A percentile compares a stretch with the other conserved stretches of the same genome.
phyloP scores from a whole-genome alignment of 2,888 invertebrate genomes.

The Arenicola marina region DNA sequence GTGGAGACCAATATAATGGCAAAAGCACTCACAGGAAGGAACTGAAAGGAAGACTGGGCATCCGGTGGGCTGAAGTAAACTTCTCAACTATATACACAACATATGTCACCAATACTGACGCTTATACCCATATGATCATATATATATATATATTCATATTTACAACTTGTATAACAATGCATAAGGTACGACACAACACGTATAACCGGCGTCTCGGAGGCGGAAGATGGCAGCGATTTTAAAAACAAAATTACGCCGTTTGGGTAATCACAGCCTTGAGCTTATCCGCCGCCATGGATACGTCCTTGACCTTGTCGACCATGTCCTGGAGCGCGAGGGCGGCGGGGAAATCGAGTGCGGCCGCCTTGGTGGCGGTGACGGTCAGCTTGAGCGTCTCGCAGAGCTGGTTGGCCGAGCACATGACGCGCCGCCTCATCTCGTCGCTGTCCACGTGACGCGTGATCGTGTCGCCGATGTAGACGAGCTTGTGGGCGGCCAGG shows the following conservation, averaged over 20 bases:
- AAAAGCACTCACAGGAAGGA: no score
- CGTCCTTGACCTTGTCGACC: conserved; percentile 86
- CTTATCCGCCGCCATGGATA: conserved; percentile 82
- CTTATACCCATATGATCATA: no score
- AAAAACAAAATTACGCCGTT: not conserved
- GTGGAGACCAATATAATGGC: no score
- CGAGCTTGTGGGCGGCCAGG: conserved; percentile 88
- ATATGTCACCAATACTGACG: no score
- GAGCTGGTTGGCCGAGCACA: conserved; percentile 52
- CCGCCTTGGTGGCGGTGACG: conserved; percentile 79
- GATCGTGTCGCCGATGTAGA: conserved; percentile 92
- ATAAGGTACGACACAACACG: no score
- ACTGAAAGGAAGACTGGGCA: no score
- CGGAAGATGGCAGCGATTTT: no score
- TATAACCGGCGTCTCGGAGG: no score
- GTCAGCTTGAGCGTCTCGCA: conserved; percentile 68
- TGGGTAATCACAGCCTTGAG: conserved; percentile 56
- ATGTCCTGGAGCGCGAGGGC: conserved; percentile 89
- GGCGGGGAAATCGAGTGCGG: conserved; percentile 89
- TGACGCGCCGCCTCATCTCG: conserved; percentile 70
- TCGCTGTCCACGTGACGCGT: conserved; percentile 80
- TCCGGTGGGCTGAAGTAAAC: no score
- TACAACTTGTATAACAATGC: no score
- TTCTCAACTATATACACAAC: no score
- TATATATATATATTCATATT: no score